Base-by-base conservation (phyloP, 2,797 vertebrate species). In the Bovichtus diacanthus region DNA sequence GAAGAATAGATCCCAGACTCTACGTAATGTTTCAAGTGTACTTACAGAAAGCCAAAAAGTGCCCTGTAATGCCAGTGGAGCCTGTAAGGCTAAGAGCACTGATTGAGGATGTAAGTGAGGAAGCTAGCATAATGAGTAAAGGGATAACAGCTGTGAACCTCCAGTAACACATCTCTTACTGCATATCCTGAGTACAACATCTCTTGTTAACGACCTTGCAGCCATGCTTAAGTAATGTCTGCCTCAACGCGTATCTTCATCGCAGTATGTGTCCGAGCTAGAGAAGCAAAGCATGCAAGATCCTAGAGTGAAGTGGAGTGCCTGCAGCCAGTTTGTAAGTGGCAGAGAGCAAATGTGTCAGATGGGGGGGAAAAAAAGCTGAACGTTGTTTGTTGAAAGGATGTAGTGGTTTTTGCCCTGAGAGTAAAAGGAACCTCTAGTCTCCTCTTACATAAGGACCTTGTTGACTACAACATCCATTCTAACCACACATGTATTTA, bases 381-480 rank as follows among this genome's bases (percentile, higher is more conserved):
- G 56, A 59, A 54, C 43, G 16, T 41, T n/a, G 38, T 64, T 51
- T 71, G 23, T 19, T 38, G 31, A 64, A 49, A 44, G 31, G 58
- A 72, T 75, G 66, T 60, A 15, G 67, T 38, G 54, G 31, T 61
- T 86, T 82, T 76, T 76, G 25, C 66, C 44, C 78, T 23, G 23
- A 51, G 54, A 87, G 59, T 65, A 66, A 59, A 69, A 64, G 19
- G 58, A 55, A 71, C 70, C 54, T 80, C 41, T 53, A 5, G 58
- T 75, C 74, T 77, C 36, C n/a, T 67, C 64, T 86, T 80, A 70
- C 46, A 31, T 73, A 85, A 79, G 47, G 31, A 47, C 63, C 46
- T 56, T 54, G 51, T 71, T 85, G 64, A 84, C 83, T 80, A 58
- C 61, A 67, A 23, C 74, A 78, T 83, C 54, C 50, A n/a, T 72